Evolutionary conservation across 2,113 vertebrate genomes (phyloP).

Genomic region (Acanthochromis polyacanthus): DNA sequence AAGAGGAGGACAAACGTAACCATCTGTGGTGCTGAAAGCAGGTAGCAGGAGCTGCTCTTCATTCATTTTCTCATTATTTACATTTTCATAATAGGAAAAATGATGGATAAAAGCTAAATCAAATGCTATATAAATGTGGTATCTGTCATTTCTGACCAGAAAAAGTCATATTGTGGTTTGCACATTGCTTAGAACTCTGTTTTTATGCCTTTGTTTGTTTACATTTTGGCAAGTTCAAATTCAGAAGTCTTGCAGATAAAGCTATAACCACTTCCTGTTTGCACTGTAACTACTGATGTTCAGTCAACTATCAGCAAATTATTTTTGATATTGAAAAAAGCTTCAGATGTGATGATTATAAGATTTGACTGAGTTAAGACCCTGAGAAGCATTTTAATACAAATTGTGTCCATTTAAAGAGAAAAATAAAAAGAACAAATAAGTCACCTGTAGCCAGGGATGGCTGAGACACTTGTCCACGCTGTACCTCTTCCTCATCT

Average conservation of each 20-base stretch:
- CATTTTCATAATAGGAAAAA: too few species aligned
- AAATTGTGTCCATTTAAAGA: background rate
- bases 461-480: conserved; percentile 99
- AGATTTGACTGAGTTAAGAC: background rate
- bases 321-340: background rate
- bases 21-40: too few species aligned
- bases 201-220: background rate
- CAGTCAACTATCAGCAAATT: background rate
- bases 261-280: background rate
- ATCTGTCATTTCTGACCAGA: too few species aligned
- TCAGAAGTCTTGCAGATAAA: background rate
- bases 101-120: too few species aligned
- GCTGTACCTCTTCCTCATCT: conserved; percentile 99
- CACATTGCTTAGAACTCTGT: too few species aligned
- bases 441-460: conserved; percentile 95
- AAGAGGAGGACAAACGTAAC: too few species aligned
- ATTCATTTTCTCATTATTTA: too few species aligned
- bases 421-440: background rate
- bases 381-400: background rate
- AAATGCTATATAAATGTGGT: too few species aligned
- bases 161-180: too few species aligned
- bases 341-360: background rate
- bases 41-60: too few species aligned
- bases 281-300: background rate
- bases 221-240: background rate